Base-by-base conservation (phyloP, 2,797 vertebrate species). In the Heliangelus exortis region DNA sequence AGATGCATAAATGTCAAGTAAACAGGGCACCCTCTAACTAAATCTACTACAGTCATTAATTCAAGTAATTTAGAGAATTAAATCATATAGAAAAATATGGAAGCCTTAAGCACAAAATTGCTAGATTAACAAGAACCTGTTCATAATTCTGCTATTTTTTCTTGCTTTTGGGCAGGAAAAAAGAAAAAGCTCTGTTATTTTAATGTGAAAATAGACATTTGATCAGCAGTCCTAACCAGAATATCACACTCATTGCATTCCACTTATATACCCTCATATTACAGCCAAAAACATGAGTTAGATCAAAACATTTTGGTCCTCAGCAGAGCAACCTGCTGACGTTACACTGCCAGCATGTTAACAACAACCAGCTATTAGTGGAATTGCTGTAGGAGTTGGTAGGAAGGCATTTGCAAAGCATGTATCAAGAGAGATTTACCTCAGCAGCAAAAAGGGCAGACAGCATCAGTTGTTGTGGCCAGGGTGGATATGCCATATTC, bases 251-350 rank as follows among this genome's bases (percentile, higher is more conserved):
- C 16, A 10, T 12, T 81, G 58, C 31, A 48, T 58, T 84, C 13
- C 23, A 91, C 19, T n/a, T 48, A 53, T 3, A 8, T n/a, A 55
- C 26, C 26, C n/a, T 68, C 11, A 3, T 45, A 75, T 69, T 78
- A 41, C 10, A 91, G n/a, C 54, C 79, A 69, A 53, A 58, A 86
- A 57, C n/a, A 39, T 29, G 73, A 75, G 43, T 69, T 87, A 58
- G 19, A 83, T 89, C 91, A 57, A 89, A 91, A 85, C 82, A 84
- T 81, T 90, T 93, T 78, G 48, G 80, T 93, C 47, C 62, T 79
- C 85, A 87, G 85, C 69, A 85, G 73, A 77, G 66, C 43, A 75
- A 92, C 80, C 69, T 80, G 51, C 81, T 59, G 95, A 86, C 5
- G 6, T 62, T n/a, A 29, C 10, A n/a, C 76, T 95, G 87, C 61